phyloP scores from a whole-genome alignment of 2,113 vertebrate genomes.

The Larimichthys polyactis region DNA sequence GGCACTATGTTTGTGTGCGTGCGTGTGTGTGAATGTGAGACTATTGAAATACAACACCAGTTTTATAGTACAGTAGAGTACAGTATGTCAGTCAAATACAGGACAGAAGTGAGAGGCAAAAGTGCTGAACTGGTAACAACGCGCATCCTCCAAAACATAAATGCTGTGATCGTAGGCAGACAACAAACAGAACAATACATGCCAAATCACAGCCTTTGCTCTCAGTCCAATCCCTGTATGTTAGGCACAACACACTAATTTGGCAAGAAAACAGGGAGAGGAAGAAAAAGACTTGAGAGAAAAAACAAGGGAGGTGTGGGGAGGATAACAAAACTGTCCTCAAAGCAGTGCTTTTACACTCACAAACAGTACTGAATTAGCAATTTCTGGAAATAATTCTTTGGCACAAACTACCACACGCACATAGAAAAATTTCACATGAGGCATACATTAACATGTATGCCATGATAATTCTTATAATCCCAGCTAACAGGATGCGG shows the following conservation, averaged over 20 bases:
- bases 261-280: slow-evolving; percentile 9
- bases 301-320: neutral
- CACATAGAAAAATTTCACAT: slow-evolving; percentile 44
- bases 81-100: slow-evolving; percentile 48
- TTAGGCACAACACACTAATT: slow-evolving; percentile 10
- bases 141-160: slow-evolving; percentile 5
- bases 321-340: slow-evolving; percentile 30
- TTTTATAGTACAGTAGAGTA: slow-evolving; percentile 26
- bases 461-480: slow-evolving; percentile 50
- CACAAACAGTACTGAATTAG: slow-evolving; percentile 49
- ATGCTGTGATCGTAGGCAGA: neutral
- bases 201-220: slow-evolving; percentile 12
- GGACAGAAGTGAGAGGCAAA: slow-evolving; percentile 24
- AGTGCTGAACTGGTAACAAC: slow-evolving; percentile 5
- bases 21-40: slow-evolving; percentile 19
- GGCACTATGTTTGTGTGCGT: slow-evolving; percentile 19
- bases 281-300: neutral
- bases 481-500: slow-evolving; percentile 47
- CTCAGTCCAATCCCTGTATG: slow-evolving; percentile 5
- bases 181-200: neutral
- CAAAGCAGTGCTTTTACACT: slow-evolving; percentile 40
- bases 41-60: slow-evolving; percentile 31
- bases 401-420: slow-evolving; percentile 18
- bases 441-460: slow-evolving; percentile 65
- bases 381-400: slow-evolving; percentile 48